These are phyloP conservation scores for Crambe crambe DNA, from an alignment of 37 sponge, comb jelly and placozoan genomes.

Conservation along the genomic window DNA sequence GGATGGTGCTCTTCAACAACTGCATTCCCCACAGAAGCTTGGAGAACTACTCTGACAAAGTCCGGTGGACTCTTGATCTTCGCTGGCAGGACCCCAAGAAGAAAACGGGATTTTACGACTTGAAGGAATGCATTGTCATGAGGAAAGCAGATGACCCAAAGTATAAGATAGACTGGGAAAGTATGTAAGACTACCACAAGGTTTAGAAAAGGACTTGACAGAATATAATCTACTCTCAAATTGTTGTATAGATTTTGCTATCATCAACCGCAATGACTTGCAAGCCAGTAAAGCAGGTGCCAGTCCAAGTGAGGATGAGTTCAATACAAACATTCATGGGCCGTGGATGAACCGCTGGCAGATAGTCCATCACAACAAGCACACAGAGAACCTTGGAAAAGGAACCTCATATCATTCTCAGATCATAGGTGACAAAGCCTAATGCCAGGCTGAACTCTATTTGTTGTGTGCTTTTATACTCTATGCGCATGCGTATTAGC, in stretches of 20 bases:
- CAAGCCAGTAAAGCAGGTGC: constrained; percentile 12
- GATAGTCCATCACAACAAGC: constrained; percentile 84
- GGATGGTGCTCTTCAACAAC: constrained; percentile 77
- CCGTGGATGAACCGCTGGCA: constrained; percentile 93
- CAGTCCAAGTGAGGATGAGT: constrained; percentile 39
- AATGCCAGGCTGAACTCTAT: too few species aligned
- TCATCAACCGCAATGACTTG: constrained; percentile 49
- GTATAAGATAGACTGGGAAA: constrained; percentile 67
- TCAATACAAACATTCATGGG: constrained; percentile 82
- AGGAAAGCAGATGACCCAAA: constrained; percentile 54
- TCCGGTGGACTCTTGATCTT: constrained; percentile 88
- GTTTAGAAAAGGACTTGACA: neutral
- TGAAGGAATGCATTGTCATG: constrained; percentile 69
- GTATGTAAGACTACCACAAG: too few species aligned
- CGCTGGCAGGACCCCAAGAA: constrained; percentile 78
- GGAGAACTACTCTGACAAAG: constrained; percentile 66
- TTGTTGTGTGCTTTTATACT: too few species aligned
- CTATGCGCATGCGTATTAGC: too few species aligned
- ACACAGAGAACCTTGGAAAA: constrained; percentile 36
- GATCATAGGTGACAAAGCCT: neutral
- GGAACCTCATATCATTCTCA: constrained; percentile 34
- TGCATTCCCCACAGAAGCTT: constrained; percentile 82
- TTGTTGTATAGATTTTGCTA: constrained; percentile 42
- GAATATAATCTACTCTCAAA: neutral
- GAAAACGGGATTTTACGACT: constrained; percentile 70